phyloP scores from a whole-genome alignment of 2,113 vertebrate species.

The Neolamprologus ventralis region DNA sequence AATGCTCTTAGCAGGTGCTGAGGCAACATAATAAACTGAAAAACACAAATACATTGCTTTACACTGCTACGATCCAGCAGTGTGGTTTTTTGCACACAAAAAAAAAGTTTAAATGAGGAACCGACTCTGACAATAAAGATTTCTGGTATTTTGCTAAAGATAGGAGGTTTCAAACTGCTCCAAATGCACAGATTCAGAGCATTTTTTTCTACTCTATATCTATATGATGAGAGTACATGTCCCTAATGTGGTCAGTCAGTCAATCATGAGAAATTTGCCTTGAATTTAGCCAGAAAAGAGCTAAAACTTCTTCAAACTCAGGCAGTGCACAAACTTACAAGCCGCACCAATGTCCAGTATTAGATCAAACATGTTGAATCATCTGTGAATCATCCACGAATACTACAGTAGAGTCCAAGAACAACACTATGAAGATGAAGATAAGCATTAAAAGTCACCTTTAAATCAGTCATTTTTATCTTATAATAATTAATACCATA shows the following conservation, averaged over 20 bases:
- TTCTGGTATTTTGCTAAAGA: neutral
- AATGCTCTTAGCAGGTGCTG: neutral
- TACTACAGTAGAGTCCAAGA: neutral
- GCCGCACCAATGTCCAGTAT: neutral
- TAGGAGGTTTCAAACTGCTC: neutral
- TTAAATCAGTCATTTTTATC: neutral
- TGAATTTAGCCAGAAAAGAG: neutral
- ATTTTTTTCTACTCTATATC: neutral
- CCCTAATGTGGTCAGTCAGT: neutral
- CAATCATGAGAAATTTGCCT: neutral
- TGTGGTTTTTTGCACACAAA: fast-evolving
- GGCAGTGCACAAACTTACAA: neutral
- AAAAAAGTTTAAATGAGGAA: neutral
- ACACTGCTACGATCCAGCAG: neutral
- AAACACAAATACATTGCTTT: neutral
- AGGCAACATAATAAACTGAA: neutral
- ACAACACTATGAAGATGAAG: neutral
- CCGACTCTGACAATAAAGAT: neutral
- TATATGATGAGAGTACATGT: neutral
- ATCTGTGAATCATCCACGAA: neutral
- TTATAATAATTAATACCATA: neutral
- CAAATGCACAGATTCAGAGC: neutral
- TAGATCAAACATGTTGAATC: neutral
- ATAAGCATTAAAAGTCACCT: neutral
- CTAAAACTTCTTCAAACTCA: neutral